Percentiles rank a stretch among this genome's conserved stretches.
phyloP scores from a whole-genome alignment of 2,888 invertebrate species.

The Epinotia brunnichana region DNA sequence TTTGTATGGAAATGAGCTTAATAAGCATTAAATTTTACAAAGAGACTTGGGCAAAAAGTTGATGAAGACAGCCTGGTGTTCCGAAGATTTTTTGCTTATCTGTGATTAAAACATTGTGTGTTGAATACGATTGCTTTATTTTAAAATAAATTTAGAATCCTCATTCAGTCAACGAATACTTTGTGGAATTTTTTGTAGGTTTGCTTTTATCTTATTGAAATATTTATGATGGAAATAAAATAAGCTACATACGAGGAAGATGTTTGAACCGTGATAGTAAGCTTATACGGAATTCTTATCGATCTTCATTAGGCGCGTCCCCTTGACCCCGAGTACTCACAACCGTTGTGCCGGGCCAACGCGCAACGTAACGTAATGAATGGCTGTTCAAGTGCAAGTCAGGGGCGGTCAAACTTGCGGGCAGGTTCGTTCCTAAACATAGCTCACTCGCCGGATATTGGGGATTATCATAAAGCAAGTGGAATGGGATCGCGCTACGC shows the following conservation, averaged over 20 bases:
- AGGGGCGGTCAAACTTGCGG: slow-evolving; percentile 58
- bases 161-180: not conserved
- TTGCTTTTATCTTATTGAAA: not conserved
- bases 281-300: slow-evolving; percentile 15
- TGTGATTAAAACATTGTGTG: slow-evolving; percentile 32
- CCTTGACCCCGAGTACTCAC: slow-evolving; percentile 35
- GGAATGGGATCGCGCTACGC: slow-evolving; percentile 72
- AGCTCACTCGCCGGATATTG: slow-evolving; percentile 78
- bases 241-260: not conserved
- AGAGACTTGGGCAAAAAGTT: slow-evolving; percentile 55
- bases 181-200: not conserved
- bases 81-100: slow-evolving; percentile 39
- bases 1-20: slow-evolving; percentile 76
- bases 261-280: not conserved
- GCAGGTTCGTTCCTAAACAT: slow-evolving; percentile 67
- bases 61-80: slow-evolving; percentile 47
- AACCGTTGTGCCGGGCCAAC: slow-evolving; percentile 13
- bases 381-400: slow-evolving; percentile 40
- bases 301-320: slow-evolving; percentile 21
- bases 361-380: slow-evolving; percentile 14
- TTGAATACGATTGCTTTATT: slow-evolving; percentile 8
- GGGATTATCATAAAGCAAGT: slow-evolving; percentile 83
- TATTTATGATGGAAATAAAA: not conserved
- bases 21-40: slow-evolving; percentile 64
- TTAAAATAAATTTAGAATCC: not conserved